Evolutionary conservation across 2,888 invertebrate genomes (phyloP).

Genomic region (Drosophila acutilabella): DNA sequence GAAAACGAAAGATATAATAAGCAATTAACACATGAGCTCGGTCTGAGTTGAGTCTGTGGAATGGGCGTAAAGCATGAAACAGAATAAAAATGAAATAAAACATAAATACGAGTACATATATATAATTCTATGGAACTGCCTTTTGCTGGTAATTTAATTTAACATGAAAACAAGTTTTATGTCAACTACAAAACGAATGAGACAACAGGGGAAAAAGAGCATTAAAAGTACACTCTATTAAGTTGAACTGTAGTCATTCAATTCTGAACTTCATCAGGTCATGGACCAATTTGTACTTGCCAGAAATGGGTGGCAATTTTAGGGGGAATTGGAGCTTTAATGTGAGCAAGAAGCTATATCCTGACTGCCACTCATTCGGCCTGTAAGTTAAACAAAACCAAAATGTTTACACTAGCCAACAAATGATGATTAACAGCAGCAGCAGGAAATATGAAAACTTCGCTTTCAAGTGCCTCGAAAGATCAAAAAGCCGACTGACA

Average conservation of each 20-base stretch:
- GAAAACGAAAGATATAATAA: conserved; percentile 73
- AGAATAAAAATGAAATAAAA: conserved; percentile 32
- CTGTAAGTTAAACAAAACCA: conserved; percentile 48
- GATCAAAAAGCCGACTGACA: conserved; percentile 65
- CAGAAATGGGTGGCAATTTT: conserved; percentile 41
- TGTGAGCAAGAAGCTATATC: conserved; percentile 36
- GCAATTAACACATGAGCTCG: conserved; percentile 73
- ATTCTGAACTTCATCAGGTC: conserved; percentile 48
- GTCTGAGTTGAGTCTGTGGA: conserved; percentile 35
- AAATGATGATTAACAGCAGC: conserved; percentile 29
- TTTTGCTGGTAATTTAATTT: conserved; percentile 75
- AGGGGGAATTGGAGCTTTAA: not conserved
- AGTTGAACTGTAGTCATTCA: conserved; percentile 49
- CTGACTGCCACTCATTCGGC: conserved; percentile 35
- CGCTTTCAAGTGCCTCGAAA: conserved; percentile 30
- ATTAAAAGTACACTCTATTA: conserved; percentile 30
- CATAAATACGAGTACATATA: conserved; percentile 13
- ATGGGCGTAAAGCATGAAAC: conserved; percentile 71
- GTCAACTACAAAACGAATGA: conserved; percentile 52
- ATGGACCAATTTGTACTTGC: conserved; percentile 67
- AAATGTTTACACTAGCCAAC: conserved; percentile 62
- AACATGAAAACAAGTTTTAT: conserved; percentile 76
- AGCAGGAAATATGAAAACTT: conserved; percentile 10
- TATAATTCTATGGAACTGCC: conserved; percentile 69
- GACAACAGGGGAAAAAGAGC: conserved; percentile 24